Evolutionary conservation across 1,140 invertebrate species (phyloP), one percentile per base, ranked within the genome.

Genomic region (Reticulitermes speratus): DNA sequence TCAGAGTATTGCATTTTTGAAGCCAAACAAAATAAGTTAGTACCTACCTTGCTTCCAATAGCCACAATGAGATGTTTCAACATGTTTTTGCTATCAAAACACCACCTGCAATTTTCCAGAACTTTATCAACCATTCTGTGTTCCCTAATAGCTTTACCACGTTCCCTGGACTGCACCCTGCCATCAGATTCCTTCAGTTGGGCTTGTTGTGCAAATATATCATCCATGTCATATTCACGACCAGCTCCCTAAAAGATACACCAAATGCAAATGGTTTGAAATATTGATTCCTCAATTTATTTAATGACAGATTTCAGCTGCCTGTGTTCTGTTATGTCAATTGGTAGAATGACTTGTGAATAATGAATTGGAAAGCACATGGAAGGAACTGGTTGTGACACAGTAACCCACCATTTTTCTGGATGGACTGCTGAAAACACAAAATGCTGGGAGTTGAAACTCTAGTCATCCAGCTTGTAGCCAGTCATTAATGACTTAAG

Each of bases 1-100:
- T 55, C 19, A 55, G 38, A 2, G 2, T 55, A 55, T 5, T 55
- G 14, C 52, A 55, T 16, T 55, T 21, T 9, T 48, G 9, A 48
- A 9, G 14, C 45, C 45, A 48, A 48, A 48, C 9, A 48, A 48
- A 48, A 19, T 19, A 55, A 5, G 14, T 55, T 21, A 19, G 3
- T 21, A 55, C 52, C 52, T 90, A 97, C 94, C 90, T 96, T 96
- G 14, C 92, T 93, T 38, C 96, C 96, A 90, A 96, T 94, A 38
- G 95, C 94, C 25, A 99, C 93, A 86, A 99, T 94, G n/a, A 98
- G 92, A 91, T 98, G 96, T 90, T 98, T 98, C 44, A 95, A 91
- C 92, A 97, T 94, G 86, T 93, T 94, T 82, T 93, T 92, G 32
- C 95, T 96, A 88, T 97, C 96, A 87, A 98, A 93, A 90, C 98